Conservation (phyloP, 1,140 invertebrate genomes). For the Achroia grisella region DNA sequence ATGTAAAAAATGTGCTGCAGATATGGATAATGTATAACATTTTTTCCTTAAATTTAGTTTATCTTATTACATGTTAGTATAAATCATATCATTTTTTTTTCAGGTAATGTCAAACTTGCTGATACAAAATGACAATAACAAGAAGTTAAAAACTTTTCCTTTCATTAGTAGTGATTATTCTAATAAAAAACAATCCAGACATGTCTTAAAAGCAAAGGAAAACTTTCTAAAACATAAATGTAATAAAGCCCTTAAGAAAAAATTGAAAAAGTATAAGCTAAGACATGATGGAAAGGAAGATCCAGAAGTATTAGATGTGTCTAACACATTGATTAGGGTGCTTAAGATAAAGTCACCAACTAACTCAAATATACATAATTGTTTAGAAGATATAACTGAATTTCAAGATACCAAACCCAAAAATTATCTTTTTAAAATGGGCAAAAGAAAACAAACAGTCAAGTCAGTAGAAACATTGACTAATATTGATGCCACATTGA, state of each 20-base stretch:
- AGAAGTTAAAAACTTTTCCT: not conserved
- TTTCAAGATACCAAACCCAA: conserved; percentile 20
- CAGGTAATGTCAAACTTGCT: conserved; percentile 29
- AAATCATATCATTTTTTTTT: conserved; percentile 5
- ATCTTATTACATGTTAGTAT: too few relatives aligned
- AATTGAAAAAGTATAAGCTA: conserved; percentile 58
- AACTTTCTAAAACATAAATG: conserved; percentile 39
- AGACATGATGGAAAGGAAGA: conserved; percentile 55
- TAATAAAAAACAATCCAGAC: conserved; percentile 6
- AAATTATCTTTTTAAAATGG: conserved; percentile 60
- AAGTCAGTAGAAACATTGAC: not conserved
- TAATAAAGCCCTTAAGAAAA: conserved; percentile 41
- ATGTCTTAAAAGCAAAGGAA: conserved; percentile 39
- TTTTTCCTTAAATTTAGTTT: too few relatives aligned
- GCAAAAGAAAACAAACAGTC: conserved; percentile 25
- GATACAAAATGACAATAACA: not conserved
- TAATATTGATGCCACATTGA: too few relatives aligned
- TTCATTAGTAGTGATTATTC: not conserved
- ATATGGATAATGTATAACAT: too few relatives aligned
- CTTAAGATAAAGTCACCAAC: conserved; percentile 49
- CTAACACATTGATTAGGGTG: conserved; percentile 33
- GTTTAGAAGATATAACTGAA: conserved; percentile 10
- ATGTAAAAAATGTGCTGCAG: too few relatives aligned
- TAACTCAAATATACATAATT: conserved; percentile 10
- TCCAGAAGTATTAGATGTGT: conserved; percentile 54